Evolutionary conservation across 2,888 invertebrate species (phyloP).

Genomic region (Hartigia nigra): DNA sequence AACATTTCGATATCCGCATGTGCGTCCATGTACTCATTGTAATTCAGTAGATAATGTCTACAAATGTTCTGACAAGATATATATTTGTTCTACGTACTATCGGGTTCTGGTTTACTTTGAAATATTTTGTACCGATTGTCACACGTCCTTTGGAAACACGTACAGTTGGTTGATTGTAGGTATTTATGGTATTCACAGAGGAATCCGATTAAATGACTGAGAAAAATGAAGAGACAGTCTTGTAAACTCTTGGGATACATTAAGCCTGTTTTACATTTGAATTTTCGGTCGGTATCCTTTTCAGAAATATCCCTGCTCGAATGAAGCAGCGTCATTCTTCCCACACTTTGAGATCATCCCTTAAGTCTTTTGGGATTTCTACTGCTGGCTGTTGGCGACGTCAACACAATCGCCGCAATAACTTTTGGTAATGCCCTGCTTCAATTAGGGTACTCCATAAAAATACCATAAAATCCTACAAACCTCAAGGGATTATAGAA

Average conservation of each 20-base stretch:
- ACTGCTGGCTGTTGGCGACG: neutral
- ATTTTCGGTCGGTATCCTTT: neutral
- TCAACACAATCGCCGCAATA: constrained; percentile 16
- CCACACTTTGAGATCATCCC: neutral
- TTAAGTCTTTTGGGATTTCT: neutral
- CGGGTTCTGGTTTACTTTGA: neutral
- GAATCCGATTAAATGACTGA: neutral
- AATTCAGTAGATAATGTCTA: neutral
- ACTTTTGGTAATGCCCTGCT: constrained; percentile 15
- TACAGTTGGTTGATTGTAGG: neutral
- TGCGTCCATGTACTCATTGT: neutral
- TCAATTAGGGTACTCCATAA: constrained; percentile 24
- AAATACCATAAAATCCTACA: constrained; percentile 19
- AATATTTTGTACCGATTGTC: neutral
- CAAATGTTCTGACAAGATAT: neutral
- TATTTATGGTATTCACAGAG: neutral
- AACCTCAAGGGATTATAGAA: constrained; percentile 5
- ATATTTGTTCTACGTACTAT: neutral
- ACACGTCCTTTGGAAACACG: neutral
- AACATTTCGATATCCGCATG: neutral
- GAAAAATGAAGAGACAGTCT: neutral
- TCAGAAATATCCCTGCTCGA: neutral
- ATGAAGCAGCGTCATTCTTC: neutral
- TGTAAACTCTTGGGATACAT: neutral
- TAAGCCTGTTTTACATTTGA: neutral